Base-by-base conservation (phyloP, 2,113 vertebrate species). In the Nannospalax galili region DNA sequence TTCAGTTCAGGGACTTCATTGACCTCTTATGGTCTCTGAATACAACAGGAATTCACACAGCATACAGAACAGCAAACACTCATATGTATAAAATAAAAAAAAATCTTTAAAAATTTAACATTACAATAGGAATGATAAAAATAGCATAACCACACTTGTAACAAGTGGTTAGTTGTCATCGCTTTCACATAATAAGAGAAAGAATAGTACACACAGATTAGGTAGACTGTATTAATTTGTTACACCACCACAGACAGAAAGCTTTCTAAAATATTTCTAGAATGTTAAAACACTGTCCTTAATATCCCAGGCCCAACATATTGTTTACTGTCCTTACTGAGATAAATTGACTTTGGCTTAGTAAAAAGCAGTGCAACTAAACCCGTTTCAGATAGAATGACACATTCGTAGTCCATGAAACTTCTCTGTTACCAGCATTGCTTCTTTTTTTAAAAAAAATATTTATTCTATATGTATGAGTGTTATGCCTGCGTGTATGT, bases 111-210 rank as follows among this genome's bases (percentile, higher is more conserved):
- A n/a, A n/a, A n/a, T n/a, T n/a, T n/a, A 85, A 20, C 62, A 85
- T 80, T 74, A 24, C 8, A 92, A 56, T 20, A 35, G 12, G 56
- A 88, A 81, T 60, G 42, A 9, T 88, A 90, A 92, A 67, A 74
- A 45, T 32, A 70, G 4, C n/a, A 74, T 42, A 56, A 80, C 26
- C 77, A 40, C 35, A 28, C 80, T 95, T 65, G 94, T 64, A 88
- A 56, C 72, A 93, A 48, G 88, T 82, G 62, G 11, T 85, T 91
- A 92, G 40, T 60, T 58, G 84, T 89, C 1, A 9, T 86, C 70
- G 79, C 79, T 96, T 86, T 75, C 42, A 96, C 24, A n/a, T 80
- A 90, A 69, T 90, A 5, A 48, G 30, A 78, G 73, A 93, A 97
- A 56, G 37, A 2, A 37, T 72, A 64, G 17, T 77, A 90, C 70